These are phyloP conservation scores for Ataeniobius toweri DNA, from an alignment of 2,797 vertebrate species.

Conservation along the genomic window DNA sequence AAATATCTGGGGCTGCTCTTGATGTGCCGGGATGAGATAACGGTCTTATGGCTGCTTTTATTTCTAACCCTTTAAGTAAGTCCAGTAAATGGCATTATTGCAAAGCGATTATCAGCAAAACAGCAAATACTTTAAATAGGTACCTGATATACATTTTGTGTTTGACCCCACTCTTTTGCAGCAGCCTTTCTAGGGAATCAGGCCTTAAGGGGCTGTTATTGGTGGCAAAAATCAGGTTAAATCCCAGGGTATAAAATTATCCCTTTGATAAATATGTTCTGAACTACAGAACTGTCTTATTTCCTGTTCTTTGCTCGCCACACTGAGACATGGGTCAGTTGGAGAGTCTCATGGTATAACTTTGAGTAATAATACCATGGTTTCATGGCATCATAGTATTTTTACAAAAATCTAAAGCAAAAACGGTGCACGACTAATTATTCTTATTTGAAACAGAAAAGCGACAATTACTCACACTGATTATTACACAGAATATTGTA, in stretches of 20 bases:
- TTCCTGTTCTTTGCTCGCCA: conserved; percentile 19
- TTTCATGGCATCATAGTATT: neutral
- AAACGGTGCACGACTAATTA: neutral
- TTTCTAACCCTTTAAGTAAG: neutral
- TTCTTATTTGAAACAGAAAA: neutral
- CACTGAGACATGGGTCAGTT: neutral
- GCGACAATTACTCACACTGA: no score
- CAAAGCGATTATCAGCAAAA: neutral
- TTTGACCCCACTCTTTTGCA: conserved; percentile 2
- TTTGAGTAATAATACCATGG: neutral
- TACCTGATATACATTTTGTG: neutral
- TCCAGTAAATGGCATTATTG: neutral
- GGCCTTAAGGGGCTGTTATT: conserved; percentile 45
- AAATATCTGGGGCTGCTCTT: conserved; percentile 1
- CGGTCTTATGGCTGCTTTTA: neutral
- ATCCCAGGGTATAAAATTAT: conserved; percentile 47
- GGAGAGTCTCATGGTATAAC: neutral
- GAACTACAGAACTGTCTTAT: conserved; percentile 24
- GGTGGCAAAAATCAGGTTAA: conserved; percentile 58
- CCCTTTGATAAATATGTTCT: conserved; percentile 44
- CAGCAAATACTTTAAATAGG: neutral
- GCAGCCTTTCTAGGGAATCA: conserved; percentile 23
- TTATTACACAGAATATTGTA: no score
- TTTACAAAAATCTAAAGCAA: neutral
- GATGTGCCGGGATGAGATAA: neutral